Evolutionary conservation across 2,113 vertebrate genomes (phyloP).

Genomic region (Catharus bicknelli): DNA sequence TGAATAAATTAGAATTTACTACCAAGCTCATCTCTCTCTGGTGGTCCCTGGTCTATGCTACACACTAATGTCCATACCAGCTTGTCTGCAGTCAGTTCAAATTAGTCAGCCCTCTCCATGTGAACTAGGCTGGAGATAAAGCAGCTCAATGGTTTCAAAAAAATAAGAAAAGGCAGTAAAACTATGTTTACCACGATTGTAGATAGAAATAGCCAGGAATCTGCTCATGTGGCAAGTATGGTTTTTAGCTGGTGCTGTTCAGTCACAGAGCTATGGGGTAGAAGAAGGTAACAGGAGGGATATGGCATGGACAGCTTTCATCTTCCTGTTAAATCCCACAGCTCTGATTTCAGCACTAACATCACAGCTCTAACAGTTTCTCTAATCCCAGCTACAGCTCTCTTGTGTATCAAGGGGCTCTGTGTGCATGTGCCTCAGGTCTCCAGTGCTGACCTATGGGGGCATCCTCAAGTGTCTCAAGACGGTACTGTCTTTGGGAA

Average conservation of each 20-base stretch:
- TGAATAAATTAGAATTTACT: constrained; percentile 14
- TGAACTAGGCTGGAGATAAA: not conserved
- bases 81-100: not conserved
- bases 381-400: not conserved
- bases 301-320: not conserved
- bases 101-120: not conserved
- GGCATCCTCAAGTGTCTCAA: not conserved
- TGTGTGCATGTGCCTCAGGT: not conserved
- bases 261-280: not conserved
- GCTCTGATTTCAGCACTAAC: not conserved
- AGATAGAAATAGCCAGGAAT: not conserved
- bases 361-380: not conserved
- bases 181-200: not conserved
- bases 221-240: not conserved
- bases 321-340: not conserved
- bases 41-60: not conserved
- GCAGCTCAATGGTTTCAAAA: not conserved
- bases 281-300: not conserved
- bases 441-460: not conserved
- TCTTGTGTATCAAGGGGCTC: not conserved
- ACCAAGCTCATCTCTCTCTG: not conserved
- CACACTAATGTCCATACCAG: not conserved
- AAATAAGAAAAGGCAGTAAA: not conserved
- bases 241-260: not conserved
- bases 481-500: not conserved